Evolutionary conservation across 1,140 invertebrate genomes (phyloP).

Genomic region (Pachyrhynchus sulphureomaculatus): DNA sequence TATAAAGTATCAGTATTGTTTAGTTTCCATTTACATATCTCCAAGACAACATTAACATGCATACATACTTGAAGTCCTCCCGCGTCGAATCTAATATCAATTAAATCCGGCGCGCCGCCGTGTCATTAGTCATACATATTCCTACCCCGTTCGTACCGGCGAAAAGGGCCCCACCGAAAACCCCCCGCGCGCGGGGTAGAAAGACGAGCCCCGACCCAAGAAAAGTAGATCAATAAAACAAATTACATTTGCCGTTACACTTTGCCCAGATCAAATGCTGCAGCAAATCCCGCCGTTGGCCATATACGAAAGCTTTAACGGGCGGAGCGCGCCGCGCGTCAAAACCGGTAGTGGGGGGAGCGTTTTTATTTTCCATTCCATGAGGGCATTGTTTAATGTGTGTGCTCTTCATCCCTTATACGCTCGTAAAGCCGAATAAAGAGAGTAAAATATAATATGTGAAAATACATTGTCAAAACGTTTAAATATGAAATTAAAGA

Average conservation of each 20-base stretch:
- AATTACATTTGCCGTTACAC: conserved; percentile 49
- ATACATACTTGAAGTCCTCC: neutral
- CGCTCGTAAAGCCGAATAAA: too few relatives aligned
- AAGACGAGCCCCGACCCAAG: conserved; percentile 40
- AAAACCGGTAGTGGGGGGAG: neutral
- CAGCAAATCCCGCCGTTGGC: conserved; percentile 27
- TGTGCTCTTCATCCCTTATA: neutral
- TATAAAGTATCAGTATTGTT: too few relatives aligned
- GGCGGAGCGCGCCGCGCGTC: conserved; percentile 22
- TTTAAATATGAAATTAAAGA: too few relatives aligned
- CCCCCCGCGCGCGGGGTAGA: conserved; percentile 15
- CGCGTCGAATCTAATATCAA: conserved; percentile 8
- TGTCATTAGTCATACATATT: conserved; percentile 30
- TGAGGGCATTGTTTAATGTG: conserved; percentile 7
- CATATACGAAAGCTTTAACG: conserved; percentile 16
- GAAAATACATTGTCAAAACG: too few relatives aligned
- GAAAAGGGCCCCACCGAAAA: neutral
- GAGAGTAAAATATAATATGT: too few relatives aligned
- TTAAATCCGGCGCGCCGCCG: conserved; percentile 3
- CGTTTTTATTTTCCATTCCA: conserved; percentile 1
- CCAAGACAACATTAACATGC: neutral
- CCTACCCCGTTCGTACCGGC: conserved; percentile 16
- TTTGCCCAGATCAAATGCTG: conserved; percentile 43
- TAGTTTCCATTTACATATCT: neutral
- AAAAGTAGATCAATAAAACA: conserved; percentile 53